A percentile compares a stretch with the other conserved stretches of the same genome.
phyloP scores from a whole-genome alignment of 1,140 invertebrate species.

The Neelides sp. region DNA sequence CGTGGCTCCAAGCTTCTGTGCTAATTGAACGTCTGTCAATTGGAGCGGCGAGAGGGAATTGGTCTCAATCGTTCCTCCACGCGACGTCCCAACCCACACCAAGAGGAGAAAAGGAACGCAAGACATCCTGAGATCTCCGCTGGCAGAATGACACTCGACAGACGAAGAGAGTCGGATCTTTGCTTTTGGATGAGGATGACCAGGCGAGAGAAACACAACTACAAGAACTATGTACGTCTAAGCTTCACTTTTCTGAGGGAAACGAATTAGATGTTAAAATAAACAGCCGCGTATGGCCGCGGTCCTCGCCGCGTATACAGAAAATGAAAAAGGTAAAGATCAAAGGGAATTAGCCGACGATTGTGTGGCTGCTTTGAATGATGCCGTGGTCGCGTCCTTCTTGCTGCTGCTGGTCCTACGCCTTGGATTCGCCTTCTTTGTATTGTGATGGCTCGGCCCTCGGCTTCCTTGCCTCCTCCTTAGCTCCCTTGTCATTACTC shows the following conservation, averaged over 20 bases:
- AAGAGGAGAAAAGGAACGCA: background rate
- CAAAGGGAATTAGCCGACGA: slow-evolving; percentile 30
- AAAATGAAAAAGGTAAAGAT: slow-evolving; percentile 31
- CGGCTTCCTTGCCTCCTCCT: too few species aligned
- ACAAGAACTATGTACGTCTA: too few species aligned
- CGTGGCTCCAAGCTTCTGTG: too few species aligned
- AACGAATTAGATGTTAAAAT: slow-evolving; percentile 31
- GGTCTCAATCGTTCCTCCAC: too few species aligned
- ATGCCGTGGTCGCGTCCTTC: slow-evolving; percentile 22
- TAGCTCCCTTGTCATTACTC: too few species aligned
- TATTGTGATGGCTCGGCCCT: too few species aligned
- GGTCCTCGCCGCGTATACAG: slow-evolving; percentile 3
- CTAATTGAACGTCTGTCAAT: too few species aligned
- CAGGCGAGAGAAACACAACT: slow-evolving; percentile 2
- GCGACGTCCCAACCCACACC: background rate
- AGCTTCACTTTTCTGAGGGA: too few species aligned
- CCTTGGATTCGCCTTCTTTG: too few species aligned
- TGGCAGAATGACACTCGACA: background rate
- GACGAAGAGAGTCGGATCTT: slow-evolving; percentile 2
- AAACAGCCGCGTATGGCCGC: slow-evolving; percentile 26
- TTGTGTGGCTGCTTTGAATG: slow-evolving; percentile 21
- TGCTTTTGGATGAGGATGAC: background rate
- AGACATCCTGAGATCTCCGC: background rate
- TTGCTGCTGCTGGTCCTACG: too few species aligned
- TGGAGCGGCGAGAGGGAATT: too few species aligned